phyloP scores from a whole-genome alignment of 2,797 vertebrate genomes.

The Alcedo atthis region DNA sequence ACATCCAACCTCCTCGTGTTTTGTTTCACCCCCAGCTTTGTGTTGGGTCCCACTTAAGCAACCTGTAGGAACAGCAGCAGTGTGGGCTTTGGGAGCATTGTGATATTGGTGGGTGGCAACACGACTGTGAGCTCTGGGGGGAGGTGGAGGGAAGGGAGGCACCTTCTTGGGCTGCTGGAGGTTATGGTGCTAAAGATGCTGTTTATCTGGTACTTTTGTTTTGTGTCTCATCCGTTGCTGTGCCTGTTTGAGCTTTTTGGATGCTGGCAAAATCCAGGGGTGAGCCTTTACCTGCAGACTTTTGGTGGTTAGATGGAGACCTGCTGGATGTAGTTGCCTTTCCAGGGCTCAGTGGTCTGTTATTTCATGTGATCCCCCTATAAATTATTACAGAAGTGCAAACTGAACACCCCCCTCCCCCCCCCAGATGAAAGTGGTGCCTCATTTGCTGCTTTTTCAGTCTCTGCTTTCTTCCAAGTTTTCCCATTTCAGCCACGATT shows the following conservation, averaged over 20 bases:
- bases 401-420: accelerated
- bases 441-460: background rate
- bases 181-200: background rate
- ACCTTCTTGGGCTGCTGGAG: background rate
- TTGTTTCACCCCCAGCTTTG: constrained; percentile 8
- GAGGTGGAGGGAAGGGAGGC: background rate
- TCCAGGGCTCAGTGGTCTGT: background rate
- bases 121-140: background rate
- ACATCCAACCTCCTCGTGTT: background rate
- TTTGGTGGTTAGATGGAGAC: background rate
- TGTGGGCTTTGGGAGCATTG: accelerated
- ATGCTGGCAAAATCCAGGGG: background rate
- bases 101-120: background rate
- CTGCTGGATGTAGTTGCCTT: background rate
- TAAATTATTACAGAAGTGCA: background rate
- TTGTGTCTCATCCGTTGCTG: background rate
- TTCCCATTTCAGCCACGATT: background rate
- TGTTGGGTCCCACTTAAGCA: background rate
- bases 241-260: background rate
- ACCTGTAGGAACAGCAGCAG: constrained; percentile 16
- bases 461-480: background rate
- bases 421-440: background rate
- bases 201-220: background rate
- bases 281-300: background rate
- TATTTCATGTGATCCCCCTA: background rate